A percentile compares a stretch with the other conserved stretches of the same genome.
Conservation (phyloP, 2,113 vertebrate species). For the Rhinogobius similis region DNA sequence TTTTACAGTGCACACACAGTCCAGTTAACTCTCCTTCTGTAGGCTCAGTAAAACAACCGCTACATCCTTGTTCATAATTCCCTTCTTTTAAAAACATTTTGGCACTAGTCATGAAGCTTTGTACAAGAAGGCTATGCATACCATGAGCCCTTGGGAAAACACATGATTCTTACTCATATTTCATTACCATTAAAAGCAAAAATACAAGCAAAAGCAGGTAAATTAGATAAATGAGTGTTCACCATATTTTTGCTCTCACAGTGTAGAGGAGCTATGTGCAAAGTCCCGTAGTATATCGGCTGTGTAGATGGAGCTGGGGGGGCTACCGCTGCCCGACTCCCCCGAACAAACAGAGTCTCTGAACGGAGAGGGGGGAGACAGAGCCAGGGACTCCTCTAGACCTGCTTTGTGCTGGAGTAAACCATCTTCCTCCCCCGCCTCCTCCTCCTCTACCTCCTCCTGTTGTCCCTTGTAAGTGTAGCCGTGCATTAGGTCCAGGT, state of each 20-base stretch:
- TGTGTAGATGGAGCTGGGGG: constrained; percentile 85
- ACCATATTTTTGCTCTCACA: constrained; percentile 77
- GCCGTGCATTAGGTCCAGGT: constrained; percentile 87
- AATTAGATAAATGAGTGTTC: constrained; percentile 14
- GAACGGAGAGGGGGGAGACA: constrained; percentile 96
- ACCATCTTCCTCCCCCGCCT: constrained; percentile 62
- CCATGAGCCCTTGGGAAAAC: constrained; percentile 48
- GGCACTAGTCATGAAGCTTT: constrained; percentile 52
- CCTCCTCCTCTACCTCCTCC: constrained; percentile 54
- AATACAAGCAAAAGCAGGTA: constrained; percentile 48
- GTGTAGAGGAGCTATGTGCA: constrained; percentile 95
- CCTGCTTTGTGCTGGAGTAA: constrained; percentile 79
- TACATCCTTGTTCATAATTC: constrained; percentile 30
- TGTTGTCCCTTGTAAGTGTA: constrained; percentile 83
- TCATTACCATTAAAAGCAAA: constrained; percentile 47
- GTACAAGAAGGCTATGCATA: constrained; percentile 44
- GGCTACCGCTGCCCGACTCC: constrained; percentile 83
- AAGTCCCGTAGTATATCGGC: constrained; percentile 88
- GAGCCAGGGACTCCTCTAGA: constrained; percentile 84
- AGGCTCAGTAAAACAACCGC: constrained; percentile 20
- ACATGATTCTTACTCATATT: constrained; percentile 39
- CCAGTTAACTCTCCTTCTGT: not conserved
- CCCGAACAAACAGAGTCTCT: constrained; percentile 91
- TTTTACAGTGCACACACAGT: constrained; percentile 18
- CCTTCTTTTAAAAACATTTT: constrained; percentile 46